Evolutionary conservation across 2,113 vertebrate species (phyloP).

Genomic region (Corydoras sp.): DNA sequence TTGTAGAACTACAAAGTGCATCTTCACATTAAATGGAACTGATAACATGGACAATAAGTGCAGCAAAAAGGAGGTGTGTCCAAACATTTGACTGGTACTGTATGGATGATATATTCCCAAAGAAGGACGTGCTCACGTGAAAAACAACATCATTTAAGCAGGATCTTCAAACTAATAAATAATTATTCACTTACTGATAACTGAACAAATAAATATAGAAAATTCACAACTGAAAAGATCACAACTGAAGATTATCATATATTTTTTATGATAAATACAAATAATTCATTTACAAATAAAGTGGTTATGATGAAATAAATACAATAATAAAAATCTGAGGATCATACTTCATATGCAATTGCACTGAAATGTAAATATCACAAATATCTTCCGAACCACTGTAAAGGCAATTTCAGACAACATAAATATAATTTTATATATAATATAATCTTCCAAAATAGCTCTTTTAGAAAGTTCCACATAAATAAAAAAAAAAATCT

Average conservation of each 20-base stretch:
- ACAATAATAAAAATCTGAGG: slow-evolving; percentile 99
- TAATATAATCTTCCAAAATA: slow-evolving; percentile 84
- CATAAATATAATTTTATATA: slow-evolving; percentile 95
- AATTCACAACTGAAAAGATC: slow-evolving; percentile 25
- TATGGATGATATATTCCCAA: too few relatives aligned
- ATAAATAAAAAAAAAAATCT: slow-evolving; percentile 96
- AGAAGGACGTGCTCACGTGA: too few relatives aligned
- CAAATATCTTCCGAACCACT: slow-evolving; percentile 96
- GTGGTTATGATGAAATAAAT: slow-evolving; percentile 99
- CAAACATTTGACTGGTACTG: too few relatives aligned
- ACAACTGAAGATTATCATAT: slow-evolving; percentile 44
- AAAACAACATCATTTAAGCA: too few relatives aligned
- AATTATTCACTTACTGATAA: neutral
- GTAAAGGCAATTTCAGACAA: slow-evolving; percentile 84
- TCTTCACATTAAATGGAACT: too few relatives aligned
- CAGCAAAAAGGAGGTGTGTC: too few relatives aligned
- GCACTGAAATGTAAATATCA: slow-evolving; percentile 98
- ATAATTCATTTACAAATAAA: slow-evolving; percentile 99
- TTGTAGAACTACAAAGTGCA: too few relatives aligned
- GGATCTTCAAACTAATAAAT: too few relatives aligned
- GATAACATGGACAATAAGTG: too few relatives aligned
- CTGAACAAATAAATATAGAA: slow-evolving; percentile 11
- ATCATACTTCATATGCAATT: slow-evolving; percentile 99
- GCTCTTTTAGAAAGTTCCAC: slow-evolving; percentile 76
- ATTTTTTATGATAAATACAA: slow-evolving; percentile 99